Percentiles rank a stretch among this genome's conserved stretches.
Evolutionary conservation across 1,140 invertebrate genomes (phyloP).

Genomic region (Druon quercuslanigerum): DNA sequence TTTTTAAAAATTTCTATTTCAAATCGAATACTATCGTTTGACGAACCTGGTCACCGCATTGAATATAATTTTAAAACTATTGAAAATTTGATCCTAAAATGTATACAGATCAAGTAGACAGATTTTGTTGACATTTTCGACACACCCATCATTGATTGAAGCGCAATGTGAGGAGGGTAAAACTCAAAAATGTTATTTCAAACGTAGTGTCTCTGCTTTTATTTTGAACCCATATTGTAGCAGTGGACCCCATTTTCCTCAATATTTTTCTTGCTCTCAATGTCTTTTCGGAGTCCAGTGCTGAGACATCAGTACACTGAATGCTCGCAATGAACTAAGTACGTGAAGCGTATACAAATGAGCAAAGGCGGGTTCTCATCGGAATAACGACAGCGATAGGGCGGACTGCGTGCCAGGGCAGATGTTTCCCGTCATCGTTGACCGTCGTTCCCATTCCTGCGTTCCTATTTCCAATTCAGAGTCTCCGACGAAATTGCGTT

Average conservation of each 20-base stretch:
- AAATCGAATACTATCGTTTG: too few species aligned
- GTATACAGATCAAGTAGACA: too few species aligned
- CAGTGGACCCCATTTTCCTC: background rate
- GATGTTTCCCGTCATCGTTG: slow-evolving; percentile 38
- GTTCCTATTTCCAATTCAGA: slow-evolving; percentile 40
- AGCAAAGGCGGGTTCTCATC: slow-evolving; percentile 43
- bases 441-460: slow-evolving; percentile 45
- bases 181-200: too few species aligned
- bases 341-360: slow-evolving; percentile 52
- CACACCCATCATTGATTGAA: too few species aligned
- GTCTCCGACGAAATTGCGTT: background rate
- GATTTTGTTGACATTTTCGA: too few species aligned
- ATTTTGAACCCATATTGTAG: too few species aligned
- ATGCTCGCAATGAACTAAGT: slow-evolving; percentile 47
- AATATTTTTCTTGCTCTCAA: slow-evolving; percentile 37
- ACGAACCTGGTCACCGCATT: too few species aligned
- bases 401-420: slow-evolving; percentile 40
- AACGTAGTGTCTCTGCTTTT: too few species aligned
- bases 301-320: slow-evolving; percentile 38
- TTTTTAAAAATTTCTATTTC: too few species aligned
- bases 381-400: slow-evolving; percentile 40
- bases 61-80: too few species aligned
- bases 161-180: too few species aligned
- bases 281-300: slow-evolving; percentile 44
- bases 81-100: too few species aligned